A percentile compares a stretch with the other conserved stretches of the same genome.
Conservation (phyloP, 2,113 vertebrate genomes). For the Malurus cyaneus region DNA sequence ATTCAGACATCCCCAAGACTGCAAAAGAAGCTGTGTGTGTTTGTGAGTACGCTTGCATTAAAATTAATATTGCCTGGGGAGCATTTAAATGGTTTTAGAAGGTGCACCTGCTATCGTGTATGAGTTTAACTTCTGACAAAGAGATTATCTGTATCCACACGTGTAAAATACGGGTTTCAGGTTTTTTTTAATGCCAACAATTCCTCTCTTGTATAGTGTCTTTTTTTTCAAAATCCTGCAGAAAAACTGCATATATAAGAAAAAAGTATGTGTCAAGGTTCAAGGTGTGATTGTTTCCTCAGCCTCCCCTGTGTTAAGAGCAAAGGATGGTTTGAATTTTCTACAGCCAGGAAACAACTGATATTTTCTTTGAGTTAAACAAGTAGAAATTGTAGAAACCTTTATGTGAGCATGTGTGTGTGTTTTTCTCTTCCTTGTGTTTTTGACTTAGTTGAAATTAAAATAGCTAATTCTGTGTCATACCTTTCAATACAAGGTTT, state of each 20-base stretch:
- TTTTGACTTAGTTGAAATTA: neutral
- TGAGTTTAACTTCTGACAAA: neutral
- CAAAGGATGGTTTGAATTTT: neutral
- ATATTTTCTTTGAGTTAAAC: neutral
- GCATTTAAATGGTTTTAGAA: neutral
- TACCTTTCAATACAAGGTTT: neutral
- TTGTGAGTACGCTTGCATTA: neutral
- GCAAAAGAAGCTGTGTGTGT: neutral
- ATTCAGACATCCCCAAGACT: neutral
- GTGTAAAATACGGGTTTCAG: neutral
- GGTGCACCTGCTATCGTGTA: neutral
- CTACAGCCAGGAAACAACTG: neutral
- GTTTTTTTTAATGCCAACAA: neutral
- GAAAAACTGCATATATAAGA: neutral
- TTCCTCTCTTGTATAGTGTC: neutral
- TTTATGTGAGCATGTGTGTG: neutral
- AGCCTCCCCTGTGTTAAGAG: accelerated
- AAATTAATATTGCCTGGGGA: neutral
- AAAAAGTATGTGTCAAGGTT: neutral
- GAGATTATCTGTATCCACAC: accelerated
- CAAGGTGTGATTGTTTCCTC: neutral
- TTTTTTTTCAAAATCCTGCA: neutral
- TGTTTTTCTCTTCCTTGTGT: neutral
- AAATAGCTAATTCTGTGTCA: neutral
- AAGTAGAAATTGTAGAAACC: neutral